Evolutionary conservation across 1,140 invertebrate genomes (phyloP).

Genomic region (Plutomurus gul): DNA sequence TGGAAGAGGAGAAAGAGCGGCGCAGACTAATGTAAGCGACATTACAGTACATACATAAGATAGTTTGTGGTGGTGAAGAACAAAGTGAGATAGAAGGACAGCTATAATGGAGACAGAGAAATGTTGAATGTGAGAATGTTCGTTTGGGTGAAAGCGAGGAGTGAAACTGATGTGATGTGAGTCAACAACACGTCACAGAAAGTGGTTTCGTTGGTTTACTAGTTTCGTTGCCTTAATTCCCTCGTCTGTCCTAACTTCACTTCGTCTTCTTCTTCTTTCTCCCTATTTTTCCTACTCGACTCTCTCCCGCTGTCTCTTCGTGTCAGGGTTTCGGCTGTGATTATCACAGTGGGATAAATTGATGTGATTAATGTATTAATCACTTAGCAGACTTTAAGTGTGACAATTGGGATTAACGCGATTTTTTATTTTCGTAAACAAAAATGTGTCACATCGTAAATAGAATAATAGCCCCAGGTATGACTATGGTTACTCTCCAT

Average conservation of each 20-base stretch:
- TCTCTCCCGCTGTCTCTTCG: background rate
- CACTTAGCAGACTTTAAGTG: too few species aligned
- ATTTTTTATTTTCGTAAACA: too few species aligned
- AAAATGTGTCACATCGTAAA: too few species aligned
- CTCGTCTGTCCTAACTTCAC: background rate
- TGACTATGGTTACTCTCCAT: too few species aligned
- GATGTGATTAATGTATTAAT: too few species aligned
- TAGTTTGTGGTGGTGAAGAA: background rate
- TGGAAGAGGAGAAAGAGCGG: background rate
- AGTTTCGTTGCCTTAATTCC: slow-evolving; percentile 20
- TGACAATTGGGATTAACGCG: too few species aligned
- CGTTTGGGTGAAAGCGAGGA: slow-evolving; percentile 7
- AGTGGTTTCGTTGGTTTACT: slow-evolving; percentile 26
- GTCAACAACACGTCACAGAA: slow-evolving; percentile 20
- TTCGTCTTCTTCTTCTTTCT: background rate
- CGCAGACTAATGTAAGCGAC: background rate
- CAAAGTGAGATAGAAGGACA: background rate
- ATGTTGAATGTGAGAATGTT: slow-evolving; percentile 20
- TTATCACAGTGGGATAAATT: too few species aligned
- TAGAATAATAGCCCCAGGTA: too few species aligned
- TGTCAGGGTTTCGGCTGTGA: too few species aligned
- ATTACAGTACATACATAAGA: background rate
- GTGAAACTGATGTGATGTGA: slow-evolving; percentile 17
- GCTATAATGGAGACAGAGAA: slow-evolving; percentile 9
- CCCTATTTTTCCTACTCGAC: background rate